Conservation (phyloP, 2,888 invertebrate genomes). For the Thumatha senex region DNA sequence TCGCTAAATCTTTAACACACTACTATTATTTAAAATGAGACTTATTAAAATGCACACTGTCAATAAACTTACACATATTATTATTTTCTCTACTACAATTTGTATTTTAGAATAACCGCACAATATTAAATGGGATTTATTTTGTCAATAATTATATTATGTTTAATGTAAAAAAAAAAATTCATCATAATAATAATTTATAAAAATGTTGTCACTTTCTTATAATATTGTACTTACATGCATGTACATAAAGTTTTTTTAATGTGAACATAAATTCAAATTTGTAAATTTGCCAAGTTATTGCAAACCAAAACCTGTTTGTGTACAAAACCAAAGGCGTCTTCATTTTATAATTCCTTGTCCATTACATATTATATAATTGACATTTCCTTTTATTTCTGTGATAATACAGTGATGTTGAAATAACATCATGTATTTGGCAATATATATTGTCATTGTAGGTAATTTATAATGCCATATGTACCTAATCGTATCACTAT, state of each 20-base stretch:
- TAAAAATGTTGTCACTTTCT: slow-evolving; percentile 2
- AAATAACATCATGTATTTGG: background rate
- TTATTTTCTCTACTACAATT: too few species aligned
- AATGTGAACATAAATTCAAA: background rate
- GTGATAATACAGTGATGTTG: background rate
- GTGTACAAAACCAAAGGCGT: background rate
- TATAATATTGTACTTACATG: slow-evolving; percentile 36
- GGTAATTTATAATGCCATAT: background rate
- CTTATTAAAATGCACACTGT: too few species aligned
- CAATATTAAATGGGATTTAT: background rate
- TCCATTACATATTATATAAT: background rate
- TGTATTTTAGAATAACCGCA: too few species aligned
- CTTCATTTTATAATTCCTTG: background rate
- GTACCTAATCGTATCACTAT: background rate
- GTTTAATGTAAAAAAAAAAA: background rate
- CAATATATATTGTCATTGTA: background rate
- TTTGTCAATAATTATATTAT: background rate
- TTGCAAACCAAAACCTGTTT: background rate
- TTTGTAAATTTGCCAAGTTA: background rate
- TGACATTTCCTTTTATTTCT: background rate
- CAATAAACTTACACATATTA: too few species aligned
- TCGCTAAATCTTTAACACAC: too few species aligned
- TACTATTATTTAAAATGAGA: too few species aligned
- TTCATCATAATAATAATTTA: background rate
- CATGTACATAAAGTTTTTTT: slow-evolving; percentile 7